These are phyloP conservation scores for Phyllostomus discolor DNA, from an alignment of 2,113 vertebrate species.

Conservation along the genomic window DNA sequence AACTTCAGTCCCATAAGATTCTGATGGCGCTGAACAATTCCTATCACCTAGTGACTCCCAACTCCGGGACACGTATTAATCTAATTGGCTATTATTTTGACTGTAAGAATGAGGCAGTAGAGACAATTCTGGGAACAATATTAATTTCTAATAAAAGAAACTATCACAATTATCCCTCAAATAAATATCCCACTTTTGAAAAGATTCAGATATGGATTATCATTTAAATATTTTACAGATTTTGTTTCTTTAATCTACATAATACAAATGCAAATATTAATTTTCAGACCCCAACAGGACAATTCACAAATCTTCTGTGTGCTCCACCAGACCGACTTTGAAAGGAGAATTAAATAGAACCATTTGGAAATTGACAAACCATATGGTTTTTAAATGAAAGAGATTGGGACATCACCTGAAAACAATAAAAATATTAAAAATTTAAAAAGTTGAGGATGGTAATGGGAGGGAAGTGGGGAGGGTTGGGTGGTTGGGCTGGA, in stretches of 20 bases:
- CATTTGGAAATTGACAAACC: neutral
- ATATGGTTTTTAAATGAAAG: neutral
- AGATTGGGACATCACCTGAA: conserved; percentile 9
- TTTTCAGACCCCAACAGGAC: neutral
- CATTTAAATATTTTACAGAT: neutral
- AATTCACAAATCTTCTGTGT: neutral
- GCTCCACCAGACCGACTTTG: neutral
- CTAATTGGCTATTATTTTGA: neutral
- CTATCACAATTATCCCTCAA: neutral
- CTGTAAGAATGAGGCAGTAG: neutral
- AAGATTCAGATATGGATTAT: neutral
- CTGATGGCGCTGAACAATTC: neutral
- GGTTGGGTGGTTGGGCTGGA: too few relatives aligned
- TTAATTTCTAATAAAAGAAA: conserved; percentile 33
- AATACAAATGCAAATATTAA: neutral
- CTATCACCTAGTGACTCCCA: neutral
- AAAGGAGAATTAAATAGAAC: neutral
- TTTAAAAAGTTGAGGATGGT: neutral
- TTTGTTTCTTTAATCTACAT: neutral
- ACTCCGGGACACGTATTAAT: neutral
- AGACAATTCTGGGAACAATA: neutral
- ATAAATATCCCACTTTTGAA: neutral
- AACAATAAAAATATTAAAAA: neutral
- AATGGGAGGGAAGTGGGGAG: too few relatives aligned
- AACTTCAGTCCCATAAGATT: neutral